These are phyloP conservation scores for Alexandromys fortis DNA, from an alignment of 2,113 vertebrate species.

Conservation along the genomic window DNA sequence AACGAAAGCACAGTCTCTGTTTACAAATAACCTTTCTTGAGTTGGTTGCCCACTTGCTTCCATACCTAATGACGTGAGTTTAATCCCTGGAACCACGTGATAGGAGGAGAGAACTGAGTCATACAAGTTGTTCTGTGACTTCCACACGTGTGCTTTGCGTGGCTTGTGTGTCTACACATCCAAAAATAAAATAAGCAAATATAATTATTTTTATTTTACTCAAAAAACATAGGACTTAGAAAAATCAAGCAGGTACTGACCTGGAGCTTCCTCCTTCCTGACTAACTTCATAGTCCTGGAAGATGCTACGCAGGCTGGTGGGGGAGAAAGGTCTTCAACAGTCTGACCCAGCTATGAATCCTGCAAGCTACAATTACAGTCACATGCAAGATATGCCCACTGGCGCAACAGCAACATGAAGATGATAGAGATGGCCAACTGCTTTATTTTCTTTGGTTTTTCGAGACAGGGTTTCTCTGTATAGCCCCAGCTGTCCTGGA, in stretches of 20 bases:
- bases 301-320: background rate
- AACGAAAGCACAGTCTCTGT: too few species aligned
- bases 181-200: background rate
- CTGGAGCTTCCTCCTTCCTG: background rate
- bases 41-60: background rate
- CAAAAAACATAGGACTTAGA: background rate
- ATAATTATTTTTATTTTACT: background rate
- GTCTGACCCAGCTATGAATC: background rate
- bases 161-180: background rate
- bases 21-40: background rate
- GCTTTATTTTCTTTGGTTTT: too few species aligned
- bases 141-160: background rate
- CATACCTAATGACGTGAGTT: background rate
- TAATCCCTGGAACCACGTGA: background rate
- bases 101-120: background rate
- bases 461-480: too few species aligned
- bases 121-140: background rate
- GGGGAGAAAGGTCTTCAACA: background rate
- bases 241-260: background rate
- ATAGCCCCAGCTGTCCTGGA: too few species aligned
- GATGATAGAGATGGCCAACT: background rate
- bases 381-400: background rate
- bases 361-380: background rate
- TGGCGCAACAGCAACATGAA: background rate
- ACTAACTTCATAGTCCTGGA: background rate